phyloP scores from a whole-genome alignment of 2,888 invertebrate genomes.

The Busseola fusca region DNA sequence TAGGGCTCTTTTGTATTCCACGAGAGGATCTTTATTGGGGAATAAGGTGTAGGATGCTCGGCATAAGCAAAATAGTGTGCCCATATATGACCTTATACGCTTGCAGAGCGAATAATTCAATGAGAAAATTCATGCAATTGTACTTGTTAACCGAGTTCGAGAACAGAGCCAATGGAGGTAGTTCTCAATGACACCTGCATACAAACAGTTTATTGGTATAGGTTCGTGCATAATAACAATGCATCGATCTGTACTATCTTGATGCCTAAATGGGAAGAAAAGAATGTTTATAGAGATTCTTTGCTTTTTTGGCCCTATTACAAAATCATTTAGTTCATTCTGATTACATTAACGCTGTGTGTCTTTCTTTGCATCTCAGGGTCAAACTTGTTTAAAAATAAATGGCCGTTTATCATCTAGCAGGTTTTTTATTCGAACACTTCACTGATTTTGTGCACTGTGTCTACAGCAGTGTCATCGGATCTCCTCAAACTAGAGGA shows the following conservation, averaged over 20 bases:
- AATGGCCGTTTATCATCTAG: not conserved
- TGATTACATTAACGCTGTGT: not conserved
- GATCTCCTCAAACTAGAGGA: conserved; percentile 2
- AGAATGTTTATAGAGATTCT: conserved; percentile 16
- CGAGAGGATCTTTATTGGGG: conserved; percentile 70
- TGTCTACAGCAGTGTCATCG: not conserved
- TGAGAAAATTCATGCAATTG: conserved; percentile 63
- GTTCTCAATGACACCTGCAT: conserved; percentile 52
- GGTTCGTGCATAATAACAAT: conserved; percentile 28
- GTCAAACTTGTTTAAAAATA: not conserved
- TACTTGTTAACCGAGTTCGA: conserved; percentile 62
- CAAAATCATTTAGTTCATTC: conserved; percentile 7
- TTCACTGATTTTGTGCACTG: not conserved
- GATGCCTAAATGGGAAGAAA: conserved; percentile 13
- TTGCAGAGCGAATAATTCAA: conserved; percentile 66
- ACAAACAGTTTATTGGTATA: conserved; percentile 49
- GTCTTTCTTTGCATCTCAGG: not conserved
- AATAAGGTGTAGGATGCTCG: conserved; percentile 67
- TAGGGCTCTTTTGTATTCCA: conserved; percentile 80
- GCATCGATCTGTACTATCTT: conserved; percentile 33
- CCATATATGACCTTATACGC: conserved; percentile 65
- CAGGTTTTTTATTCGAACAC: conserved; percentile 6
- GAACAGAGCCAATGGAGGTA: conserved; percentile 40
- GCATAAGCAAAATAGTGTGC: conserved; percentile 65
- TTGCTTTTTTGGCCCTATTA: not conserved